Evolutionary conservation across 2,797 vertebrate species (phyloP).

Genomic region (Siniperca scherzeri): DNA sequence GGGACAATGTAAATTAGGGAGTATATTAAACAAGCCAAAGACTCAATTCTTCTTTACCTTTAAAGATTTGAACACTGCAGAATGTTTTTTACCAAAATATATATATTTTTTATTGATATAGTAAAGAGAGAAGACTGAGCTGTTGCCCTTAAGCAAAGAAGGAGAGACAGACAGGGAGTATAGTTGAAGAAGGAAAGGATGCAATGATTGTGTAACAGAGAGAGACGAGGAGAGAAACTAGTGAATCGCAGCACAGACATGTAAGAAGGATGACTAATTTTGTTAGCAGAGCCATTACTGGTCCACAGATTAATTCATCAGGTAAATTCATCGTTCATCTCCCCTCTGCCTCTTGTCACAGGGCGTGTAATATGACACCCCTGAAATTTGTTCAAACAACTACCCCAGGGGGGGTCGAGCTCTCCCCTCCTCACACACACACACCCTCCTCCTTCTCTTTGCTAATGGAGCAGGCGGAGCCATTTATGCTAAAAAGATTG

Average conservation of each 20-base stretch:
- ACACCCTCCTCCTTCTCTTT: constrained; percentile 45
- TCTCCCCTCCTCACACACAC: constrained; percentile 24
- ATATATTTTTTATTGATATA: background rate
- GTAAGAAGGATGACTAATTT: constrained; percentile 81
- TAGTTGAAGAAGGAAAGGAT: constrained; percentile 13
- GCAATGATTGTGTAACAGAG: constrained; percentile 50
- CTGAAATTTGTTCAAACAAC: constrained; percentile 89
- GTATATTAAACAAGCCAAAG: constrained; percentile 22
- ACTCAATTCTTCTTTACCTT: background rate
- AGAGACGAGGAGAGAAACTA: constrained; percentile 29
- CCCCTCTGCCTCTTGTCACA: constrained; percentile 80
- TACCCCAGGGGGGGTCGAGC: constrained; percentile 75
- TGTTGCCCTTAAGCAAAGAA: constrained; percentile 9
- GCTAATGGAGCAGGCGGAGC: constrained; percentile 86
- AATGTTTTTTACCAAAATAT: background rate
- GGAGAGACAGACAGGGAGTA: background rate
- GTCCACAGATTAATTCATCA: constrained; percentile 87
- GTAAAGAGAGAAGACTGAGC: background rate
- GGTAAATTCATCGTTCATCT: constrained; percentile 83
- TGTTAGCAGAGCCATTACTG: constrained; percentile 84
- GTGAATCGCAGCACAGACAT: constrained; percentile 63
- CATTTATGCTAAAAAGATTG: constrained; percentile 85
- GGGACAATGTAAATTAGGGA: constrained; percentile 10
- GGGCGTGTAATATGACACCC: constrained; percentile 88
- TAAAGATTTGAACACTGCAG: background rate